Evolutionary conservation across 2,888 invertebrate species (phyloP).

Genomic region (Notocelia uddmanniana): DNA sequence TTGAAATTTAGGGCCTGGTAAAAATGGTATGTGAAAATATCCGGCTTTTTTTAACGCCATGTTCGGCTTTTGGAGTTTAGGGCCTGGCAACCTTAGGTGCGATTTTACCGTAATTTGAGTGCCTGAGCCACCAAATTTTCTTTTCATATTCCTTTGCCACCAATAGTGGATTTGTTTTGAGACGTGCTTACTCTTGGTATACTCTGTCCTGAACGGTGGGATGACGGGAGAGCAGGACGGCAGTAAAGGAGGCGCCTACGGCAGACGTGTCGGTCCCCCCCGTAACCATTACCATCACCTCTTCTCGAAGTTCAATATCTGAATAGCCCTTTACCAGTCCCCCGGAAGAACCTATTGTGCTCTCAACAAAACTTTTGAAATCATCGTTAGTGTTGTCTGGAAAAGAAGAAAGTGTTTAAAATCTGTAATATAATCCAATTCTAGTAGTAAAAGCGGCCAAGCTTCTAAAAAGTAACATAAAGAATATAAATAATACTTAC

Average conservation of each 20-base stretch:
- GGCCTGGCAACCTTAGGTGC: too few species aligned
- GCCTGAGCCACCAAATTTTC: too few species aligned
- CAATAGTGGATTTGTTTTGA: too few species aligned
- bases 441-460: not conserved
- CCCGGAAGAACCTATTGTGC: not conserved
- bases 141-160: too few species aligned
- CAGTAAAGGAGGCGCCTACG: not conserved
- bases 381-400: not conserved
- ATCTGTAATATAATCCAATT: too few species aligned
- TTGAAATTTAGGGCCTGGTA: too few species aligned
- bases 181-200: not conserved
- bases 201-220: conserved; percentile 8
- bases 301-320: not conserved
- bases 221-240: conserved; percentile 6
- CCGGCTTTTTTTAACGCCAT: too few species aligned
- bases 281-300: not conserved
- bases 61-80: too few species aligned
- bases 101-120: not conserved
- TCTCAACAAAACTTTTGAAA: not conserved
- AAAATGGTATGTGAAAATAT: too few species aligned
- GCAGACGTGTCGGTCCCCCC: conserved; percentile 5
- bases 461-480: not conserved
- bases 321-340: not conserved
- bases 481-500: conserved; percentile 2
- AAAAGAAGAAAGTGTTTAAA: not conserved